Conservation (phyloP, 2,797 vertebrate genomes). For the Notolabrus celidotus region DNA sequence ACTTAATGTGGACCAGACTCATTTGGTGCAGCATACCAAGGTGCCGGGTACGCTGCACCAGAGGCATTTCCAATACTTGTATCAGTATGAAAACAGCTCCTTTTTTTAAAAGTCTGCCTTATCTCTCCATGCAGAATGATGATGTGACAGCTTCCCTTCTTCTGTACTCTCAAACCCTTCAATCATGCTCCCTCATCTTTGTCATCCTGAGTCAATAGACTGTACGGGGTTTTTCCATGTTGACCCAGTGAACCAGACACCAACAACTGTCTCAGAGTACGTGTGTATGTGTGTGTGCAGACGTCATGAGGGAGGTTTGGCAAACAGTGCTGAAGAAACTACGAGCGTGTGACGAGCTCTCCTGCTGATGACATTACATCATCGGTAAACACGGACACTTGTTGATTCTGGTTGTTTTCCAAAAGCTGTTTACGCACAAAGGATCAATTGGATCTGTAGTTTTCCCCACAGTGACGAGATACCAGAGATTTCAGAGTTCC, state of each 20-base stretch:
- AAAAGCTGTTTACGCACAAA: not conserved
- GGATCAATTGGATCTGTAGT: not conserved
- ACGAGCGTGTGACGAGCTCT: not conserved
- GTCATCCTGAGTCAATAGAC: not conserved
- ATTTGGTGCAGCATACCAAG: too few species aligned
- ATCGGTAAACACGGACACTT: not conserved
- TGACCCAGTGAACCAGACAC: constrained; percentile 11
- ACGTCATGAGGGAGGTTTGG: constrained; percentile 8
- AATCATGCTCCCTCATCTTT: not conserved
- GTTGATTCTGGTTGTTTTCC: not conserved
- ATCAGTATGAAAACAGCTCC: too few species aligned
- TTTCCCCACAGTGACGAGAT: not conserved
- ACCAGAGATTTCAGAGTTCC: too few species aligned
- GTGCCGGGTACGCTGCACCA: too few species aligned
- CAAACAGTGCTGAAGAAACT: constrained; percentile 4
- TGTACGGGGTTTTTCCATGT: constrained; percentile 4
- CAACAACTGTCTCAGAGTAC: not conserved
- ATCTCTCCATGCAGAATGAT: not conserved
- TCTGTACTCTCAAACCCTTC: not conserved
- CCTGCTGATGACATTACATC: not conserved
- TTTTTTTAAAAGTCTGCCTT: not conserved
- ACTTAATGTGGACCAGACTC: too few species aligned
- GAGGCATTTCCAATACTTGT: too few species aligned
- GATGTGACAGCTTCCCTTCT: not conserved
- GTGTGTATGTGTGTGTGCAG: not conserved